Evolutionary conservation across 1,140 invertebrate species (phyloP), one percentile per base, ranked within the genome.

Genomic region (Listronotus oregonensis): DNA sequence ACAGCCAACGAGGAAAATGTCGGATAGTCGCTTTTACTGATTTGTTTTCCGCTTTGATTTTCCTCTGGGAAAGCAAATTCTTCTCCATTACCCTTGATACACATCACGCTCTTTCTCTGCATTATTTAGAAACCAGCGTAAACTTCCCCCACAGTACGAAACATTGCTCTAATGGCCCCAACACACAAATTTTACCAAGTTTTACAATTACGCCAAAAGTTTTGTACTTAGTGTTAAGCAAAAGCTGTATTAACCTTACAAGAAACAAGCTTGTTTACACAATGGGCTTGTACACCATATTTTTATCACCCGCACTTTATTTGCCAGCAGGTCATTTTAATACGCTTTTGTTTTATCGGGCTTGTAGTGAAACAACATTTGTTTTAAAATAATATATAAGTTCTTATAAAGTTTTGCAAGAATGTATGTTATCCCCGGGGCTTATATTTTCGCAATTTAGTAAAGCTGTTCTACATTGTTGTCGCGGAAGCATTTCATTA

Each of bases 201-300:
- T 49, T 49, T 49, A 49, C 46, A 49, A 49, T 49, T 49, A 49
- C 46, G 46, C 46, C 46, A 21, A 49, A 49, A 49, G 8, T 49
- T 49, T 49, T 17, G 46, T 49, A 49, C 8, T 49, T 49, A 49
- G 46, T 49, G 46, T 49, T 49, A 49, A 49, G 46, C 46, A 18
- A 49, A 49, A 49, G 5, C 34, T 37, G 34, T 49, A 21, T 49
- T 49, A 49, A 49, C 46, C 46, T 49, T 49, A 49, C 46, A 27
- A 18, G 46, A 12, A 49, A 49, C 46, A 49, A 49, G 46, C 46
- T 49, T 12, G 10, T 49, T 49, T 49, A 49, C 15, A 49, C 15
- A 49, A 49, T 49, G 46, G 46, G 46, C 18, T 8, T 49, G 15
- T 49, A 21, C 15, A 49, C 10, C 46, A 49, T 27, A 49, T 49